Percentiles rank a stretch among this genome's conserved stretches.
Conservation (phyloP, 2,113 vertebrate species). For the human region GRCh38 chr4:134884501-134885000, state of each 20-base stretch:
- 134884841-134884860: too few relatives aligned
- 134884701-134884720: not conserved
- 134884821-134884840: too few relatives aligned
- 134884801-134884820: not conserved
- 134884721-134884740: not conserved
- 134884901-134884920: too few relatives aligned
- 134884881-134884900: too few relatives aligned
- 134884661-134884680: not conserved
- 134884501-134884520: conserved; percentile 9
- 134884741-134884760: not conserved
- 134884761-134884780: not conserved
- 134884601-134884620: not conserved
- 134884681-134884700: not conserved
- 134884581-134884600: not conserved
- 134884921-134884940: too few relatives aligned
- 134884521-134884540: not conserved
- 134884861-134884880: too few relatives aligned
- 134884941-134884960: too few relatives aligned
- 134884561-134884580: not conserved
- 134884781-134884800: not conserved
- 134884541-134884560: not conserved
- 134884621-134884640: not conserved
- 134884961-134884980: too few relatives aligned
- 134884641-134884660: not conserved
- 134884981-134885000: too few relatives aligned